phyloP scores from a whole-genome alignment of 2,888 invertebrate species.

The Orthosia gothica region DNA sequence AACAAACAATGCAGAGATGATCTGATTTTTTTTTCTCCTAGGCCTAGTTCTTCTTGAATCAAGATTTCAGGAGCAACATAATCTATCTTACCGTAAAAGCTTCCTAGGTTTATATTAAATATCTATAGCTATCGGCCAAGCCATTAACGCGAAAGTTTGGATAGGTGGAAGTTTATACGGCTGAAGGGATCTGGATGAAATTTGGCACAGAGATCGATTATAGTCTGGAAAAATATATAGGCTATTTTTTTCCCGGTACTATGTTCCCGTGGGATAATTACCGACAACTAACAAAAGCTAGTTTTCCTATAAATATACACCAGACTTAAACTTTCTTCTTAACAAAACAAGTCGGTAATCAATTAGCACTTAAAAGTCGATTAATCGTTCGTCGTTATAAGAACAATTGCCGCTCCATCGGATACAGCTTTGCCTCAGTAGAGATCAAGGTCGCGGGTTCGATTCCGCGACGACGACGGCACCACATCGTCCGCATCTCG shows the following conservation, averaged over 20 bases:
- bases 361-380: conserved; percentile 23
- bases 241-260: too few species aligned
- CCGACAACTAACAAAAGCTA: too few species aligned
- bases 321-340: conserved; percentile 30
- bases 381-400: conserved; percentile 39
- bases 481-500: conserved; percentile 39
- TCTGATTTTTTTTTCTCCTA: not conserved
- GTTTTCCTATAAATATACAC: conserved; percentile 6
- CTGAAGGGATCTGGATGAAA: too few species aligned
- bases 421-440: conserved; percentile 41
- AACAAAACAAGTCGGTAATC: conserved; percentile 11
- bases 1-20: too few species aligned
- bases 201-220: too few species aligned
- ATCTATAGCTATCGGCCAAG: not conserved
- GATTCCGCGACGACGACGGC: conserved; percentile 44
- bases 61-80: not conserved
- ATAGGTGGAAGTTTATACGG: too few species aligned
- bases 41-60: not conserved
- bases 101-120: too few species aligned
- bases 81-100: not conserved
- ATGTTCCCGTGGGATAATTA: too few species aligned
- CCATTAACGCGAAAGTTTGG: too few species aligned
- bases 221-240: too few species aligned
- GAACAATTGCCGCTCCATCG: conserved; percentile 60
- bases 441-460: conserved; percentile 65